Percentiles rank a stretch among this genome's conserved stretches.
Evolutionary conservation across 64 coral and sea anemone genomes (phyloP).

Genomic region (Montipora capricornis): DNA sequence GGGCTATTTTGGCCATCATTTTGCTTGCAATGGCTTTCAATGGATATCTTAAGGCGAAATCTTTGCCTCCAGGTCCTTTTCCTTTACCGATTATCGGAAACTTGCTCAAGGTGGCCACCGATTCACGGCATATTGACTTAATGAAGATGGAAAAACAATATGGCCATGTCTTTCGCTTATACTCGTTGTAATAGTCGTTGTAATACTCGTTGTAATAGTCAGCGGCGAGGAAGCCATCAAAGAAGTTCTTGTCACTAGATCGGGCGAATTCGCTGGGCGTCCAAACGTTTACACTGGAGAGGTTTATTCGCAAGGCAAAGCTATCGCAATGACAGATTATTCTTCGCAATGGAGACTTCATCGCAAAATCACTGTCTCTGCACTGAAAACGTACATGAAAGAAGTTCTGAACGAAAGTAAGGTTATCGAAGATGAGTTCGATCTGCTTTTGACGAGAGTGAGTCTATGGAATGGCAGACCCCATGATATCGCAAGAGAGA

Average conservation of each 20-base stretch:
- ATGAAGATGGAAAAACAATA: background rate
- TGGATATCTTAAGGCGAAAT: no score
- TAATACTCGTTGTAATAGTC: background rate
- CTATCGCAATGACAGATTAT: conserved; percentile 33
- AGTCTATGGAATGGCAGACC: background rate
- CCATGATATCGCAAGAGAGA: conserved; percentile 21
- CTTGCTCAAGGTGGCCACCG: background rate
- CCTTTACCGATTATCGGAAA: conserved; percentile 2
- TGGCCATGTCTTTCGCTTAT: background rate
- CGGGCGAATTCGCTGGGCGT: conserved; percentile 27
- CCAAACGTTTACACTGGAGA: background rate
- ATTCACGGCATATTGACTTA: background rate
- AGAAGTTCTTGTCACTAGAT: conserved; percentile 2
- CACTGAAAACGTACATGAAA: conserved; percentile 39
- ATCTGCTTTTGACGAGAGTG: conserved; percentile 26
- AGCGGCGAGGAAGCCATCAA: background rate
- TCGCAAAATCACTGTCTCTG: conserved; percentile 21
- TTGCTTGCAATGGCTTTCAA: no score
- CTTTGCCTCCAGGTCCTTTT: background rate
- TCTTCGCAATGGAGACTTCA: conserved; percentile 12
- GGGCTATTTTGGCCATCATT: no score
- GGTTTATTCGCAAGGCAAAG: background rate
- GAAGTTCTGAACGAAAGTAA: background rate
- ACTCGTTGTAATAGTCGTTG: background rate
- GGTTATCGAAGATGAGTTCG: conserved; percentile 5